Evolutionary conservation across 1,140 invertebrate species (phyloP).

Genomic region (Mercenaria mercenaria): DNA sequence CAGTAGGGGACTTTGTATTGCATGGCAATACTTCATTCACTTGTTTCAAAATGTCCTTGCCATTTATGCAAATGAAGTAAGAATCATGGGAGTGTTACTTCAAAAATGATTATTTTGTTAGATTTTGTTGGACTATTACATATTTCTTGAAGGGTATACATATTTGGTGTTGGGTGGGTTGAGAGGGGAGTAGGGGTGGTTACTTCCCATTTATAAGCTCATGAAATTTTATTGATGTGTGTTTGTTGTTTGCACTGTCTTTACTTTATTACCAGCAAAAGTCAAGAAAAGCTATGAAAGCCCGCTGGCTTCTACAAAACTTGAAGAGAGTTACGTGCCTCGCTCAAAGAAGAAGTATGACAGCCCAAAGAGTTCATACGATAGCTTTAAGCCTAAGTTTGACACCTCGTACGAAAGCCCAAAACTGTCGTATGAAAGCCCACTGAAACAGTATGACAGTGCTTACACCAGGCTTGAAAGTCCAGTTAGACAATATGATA

Average conservation of each 20-base stretch:
- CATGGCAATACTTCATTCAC: too few relatives aligned
- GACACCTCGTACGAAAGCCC: conserved; percentile 41
- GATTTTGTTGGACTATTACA: too few relatives aligned
- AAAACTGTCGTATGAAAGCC: conserved; percentile 8
- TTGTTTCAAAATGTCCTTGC: too few relatives aligned
- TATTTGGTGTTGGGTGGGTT: too few relatives aligned
- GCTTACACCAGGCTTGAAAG: neutral
- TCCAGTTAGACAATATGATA: neutral
- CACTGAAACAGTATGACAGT: neutral
- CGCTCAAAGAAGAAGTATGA: conserved; percentile 36
- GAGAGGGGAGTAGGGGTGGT: too few relatives aligned
- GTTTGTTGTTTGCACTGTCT: neutral
- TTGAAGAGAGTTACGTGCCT: neutral
- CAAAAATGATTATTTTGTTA: too few relatives aligned
- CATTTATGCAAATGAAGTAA: too few relatives aligned
- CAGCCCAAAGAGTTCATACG: conserved; percentile 21
- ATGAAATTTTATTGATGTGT: neutral
- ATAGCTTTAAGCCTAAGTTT: conserved; percentile 17
- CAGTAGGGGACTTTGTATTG: too few relatives aligned
- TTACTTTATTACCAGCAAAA: conserved; percentile 17
- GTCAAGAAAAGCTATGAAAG: conserved; percentile 12
- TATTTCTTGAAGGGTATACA: too few relatives aligned
- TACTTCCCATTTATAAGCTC: too few relatives aligned
- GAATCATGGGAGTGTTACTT: too few relatives aligned
- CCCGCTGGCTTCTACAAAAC: neutral